Evolutionary conservation across 2,113 vertebrate genomes (phyloP).

Genomic region (Erythrocercus mccallii): DNA sequence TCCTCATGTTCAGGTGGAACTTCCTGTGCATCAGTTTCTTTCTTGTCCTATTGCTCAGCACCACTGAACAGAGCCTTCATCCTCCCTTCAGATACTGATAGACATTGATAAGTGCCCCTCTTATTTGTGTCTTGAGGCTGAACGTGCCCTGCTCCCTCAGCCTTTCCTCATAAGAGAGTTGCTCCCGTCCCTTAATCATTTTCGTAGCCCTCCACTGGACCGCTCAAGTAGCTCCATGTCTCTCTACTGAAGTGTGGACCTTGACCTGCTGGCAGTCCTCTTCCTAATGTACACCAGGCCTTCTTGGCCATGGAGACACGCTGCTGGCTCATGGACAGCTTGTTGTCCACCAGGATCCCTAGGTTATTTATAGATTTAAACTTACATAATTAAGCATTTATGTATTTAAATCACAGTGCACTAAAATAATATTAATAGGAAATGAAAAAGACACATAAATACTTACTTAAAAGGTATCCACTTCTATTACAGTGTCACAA

Average conservation of each 20-base stretch:
- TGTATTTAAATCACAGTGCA: neutral
- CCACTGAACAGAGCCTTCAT: neutral
- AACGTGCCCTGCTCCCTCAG: rapidly evolving
- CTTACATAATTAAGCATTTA: neutral
- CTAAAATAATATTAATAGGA: neutral
- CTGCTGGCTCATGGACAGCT: neutral
- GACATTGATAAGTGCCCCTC: neutral
- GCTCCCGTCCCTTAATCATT: neutral
- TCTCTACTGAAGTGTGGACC: neutral
- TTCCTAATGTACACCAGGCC: neutral
- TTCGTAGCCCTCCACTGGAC: rapidly evolving
- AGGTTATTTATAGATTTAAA: neutral
- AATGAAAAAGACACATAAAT: neutral
- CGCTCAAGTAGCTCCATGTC: neutral
- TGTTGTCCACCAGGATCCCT: neutral
- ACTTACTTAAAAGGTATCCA: neutral
- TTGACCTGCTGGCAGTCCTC: neutral
- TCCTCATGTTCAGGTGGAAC: neutral
- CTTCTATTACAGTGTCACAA: neutral
- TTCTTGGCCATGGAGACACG: neutral
- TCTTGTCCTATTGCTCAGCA: neutral
- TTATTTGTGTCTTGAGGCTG: neutral
- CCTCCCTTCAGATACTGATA: neutral
- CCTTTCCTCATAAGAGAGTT: neutral
- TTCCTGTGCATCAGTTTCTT: neutral